Conservation (phyloP, 2,797 vertebrate species). For the Peromyscus melanophrys region DNA sequence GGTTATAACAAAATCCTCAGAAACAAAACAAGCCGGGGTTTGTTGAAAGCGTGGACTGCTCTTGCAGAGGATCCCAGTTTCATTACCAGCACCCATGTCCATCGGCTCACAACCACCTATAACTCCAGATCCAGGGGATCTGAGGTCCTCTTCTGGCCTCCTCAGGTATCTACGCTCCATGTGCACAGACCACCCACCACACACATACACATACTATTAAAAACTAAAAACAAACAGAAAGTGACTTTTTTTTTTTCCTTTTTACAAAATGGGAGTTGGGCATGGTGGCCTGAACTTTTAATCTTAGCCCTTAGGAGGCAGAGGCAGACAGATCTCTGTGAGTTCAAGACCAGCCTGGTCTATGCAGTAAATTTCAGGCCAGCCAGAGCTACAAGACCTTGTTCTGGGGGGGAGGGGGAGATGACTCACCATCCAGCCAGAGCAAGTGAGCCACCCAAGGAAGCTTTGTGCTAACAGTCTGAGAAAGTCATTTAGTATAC, state of each 20-base stretch:
- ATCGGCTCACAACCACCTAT: neutral
- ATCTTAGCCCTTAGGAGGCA: neutral
- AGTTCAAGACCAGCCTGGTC: neutral
- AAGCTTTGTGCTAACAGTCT: conserved; percentile 46
- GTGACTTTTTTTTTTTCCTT: neutral
- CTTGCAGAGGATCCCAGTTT: neutral
- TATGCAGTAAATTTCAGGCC: neutral
- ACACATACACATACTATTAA: neutral
- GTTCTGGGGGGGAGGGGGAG: neutral
- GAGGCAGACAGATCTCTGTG: neutral
- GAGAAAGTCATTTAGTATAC: conserved; percentile 51
- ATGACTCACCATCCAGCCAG: neutral
- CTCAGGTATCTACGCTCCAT: neutral
- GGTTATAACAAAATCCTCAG: neutral
- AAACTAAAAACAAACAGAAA: neutral
- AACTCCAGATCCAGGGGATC: neutral
- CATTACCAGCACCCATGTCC: neutral
- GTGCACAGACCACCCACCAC: neutral
- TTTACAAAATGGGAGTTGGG: neutral
- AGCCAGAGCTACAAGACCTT: neutral
- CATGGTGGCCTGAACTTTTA: neutral
- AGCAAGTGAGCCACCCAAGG: neutral
- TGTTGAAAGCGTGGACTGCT: neutral
- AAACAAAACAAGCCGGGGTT: conserved; percentile 6
- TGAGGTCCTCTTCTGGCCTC: neutral